Evolutionary conservation across 2,113 vertebrate genomes (phyloP).

Genomic region (Phrynosoma blainvillii): DNA sequence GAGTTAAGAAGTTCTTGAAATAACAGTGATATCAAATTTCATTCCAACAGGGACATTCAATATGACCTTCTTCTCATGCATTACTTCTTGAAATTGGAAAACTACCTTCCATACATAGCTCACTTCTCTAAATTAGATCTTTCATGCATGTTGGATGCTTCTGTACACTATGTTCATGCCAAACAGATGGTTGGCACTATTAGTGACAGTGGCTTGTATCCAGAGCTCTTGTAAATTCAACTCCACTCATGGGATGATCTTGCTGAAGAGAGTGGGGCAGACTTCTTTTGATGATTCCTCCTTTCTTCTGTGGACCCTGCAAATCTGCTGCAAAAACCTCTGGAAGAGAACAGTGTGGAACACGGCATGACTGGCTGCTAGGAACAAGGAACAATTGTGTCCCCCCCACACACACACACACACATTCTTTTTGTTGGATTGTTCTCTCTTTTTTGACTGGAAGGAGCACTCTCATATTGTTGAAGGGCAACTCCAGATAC

Average conservation of each 20-base stretch:
- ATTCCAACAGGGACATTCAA: background rate
- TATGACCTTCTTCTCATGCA: too few relatives aligned
- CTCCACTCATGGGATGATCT: background rate
- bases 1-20: constrained; percentile 1
- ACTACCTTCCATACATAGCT: background rate
- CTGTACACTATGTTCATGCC: too few relatives aligned
- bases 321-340: background rate
- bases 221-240: background rate
- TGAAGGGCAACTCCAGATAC: background rate
- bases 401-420: too few relatives aligned
- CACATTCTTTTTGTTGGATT: background rate
- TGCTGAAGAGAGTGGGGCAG: background rate
- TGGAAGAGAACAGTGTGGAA: background rate
- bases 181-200: background rate
- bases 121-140: background rate
- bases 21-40: background rate
- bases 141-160: background rate
- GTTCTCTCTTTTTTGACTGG: background rate
- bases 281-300: too few relatives aligned
- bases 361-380: background rate
- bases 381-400: background rate
- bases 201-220: background rate
- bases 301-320: background rate
- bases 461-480: background rate
- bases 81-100: background rate